Percentiles rank a stretch among this genome's conserved stretches.
These are phyloP conservation scores for Aurelia sp. DNA, from an alignment of 30 jellyfish, hydroid and myxozoan species.

Conservation along the genomic window DNA sequence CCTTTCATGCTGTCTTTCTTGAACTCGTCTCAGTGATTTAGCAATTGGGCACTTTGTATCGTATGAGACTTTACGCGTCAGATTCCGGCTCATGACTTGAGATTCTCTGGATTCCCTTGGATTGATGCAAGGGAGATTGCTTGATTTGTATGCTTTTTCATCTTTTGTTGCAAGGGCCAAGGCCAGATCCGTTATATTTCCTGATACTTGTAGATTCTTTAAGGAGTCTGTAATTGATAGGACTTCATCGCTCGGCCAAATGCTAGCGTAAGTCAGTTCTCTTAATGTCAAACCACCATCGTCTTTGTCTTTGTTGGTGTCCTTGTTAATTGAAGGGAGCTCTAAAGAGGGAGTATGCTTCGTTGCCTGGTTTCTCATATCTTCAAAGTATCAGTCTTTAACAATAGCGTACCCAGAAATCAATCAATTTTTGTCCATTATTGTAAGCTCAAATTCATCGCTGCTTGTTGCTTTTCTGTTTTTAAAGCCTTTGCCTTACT, in stretches of 20 bases:
- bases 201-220: neutral
- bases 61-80: neutral
- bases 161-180: neutral
- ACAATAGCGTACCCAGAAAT: no score
- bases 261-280: neutral
- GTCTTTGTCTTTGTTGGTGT: neutral
- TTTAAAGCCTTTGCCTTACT: no score
- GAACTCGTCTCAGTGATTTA: constrained; percentile 7
- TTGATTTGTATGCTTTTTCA: neutral
- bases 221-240: neutral
- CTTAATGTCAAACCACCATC: neutral
- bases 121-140: neutral
- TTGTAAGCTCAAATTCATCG: no score
- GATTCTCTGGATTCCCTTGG: neutral
- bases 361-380: no score
- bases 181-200: neutral
- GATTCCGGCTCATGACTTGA: neutral
- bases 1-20: constrained; percentile 26
- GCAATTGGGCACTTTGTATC: constrained; percentile 13
- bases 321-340: no score
- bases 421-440: no score
- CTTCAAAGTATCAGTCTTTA: no score
- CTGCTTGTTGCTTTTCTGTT: no score
- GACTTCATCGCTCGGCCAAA: neutral
- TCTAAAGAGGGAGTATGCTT: no score